Evolutionary conservation across 2,888 invertebrate genomes (phyloP).

Genomic region (Torymus aiolomorphi): DNA sequence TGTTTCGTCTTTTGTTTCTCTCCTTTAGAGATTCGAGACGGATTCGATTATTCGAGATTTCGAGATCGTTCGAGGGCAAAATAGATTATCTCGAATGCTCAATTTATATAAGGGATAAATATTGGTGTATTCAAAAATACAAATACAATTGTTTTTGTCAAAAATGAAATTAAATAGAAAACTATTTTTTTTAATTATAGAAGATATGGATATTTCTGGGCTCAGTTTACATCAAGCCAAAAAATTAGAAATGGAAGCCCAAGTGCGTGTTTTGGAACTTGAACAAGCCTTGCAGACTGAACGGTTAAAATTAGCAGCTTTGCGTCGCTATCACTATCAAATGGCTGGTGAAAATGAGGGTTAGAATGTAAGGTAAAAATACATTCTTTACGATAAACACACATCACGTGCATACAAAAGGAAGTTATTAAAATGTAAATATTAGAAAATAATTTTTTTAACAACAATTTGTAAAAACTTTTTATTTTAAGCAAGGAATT

Average conservation of each 20-base stretch:
- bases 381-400: slow-evolving; percentile 1
- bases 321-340: slow-evolving; percentile 95
- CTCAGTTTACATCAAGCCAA: slow-evolving; percentile 96
- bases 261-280: slow-evolving; percentile 94
- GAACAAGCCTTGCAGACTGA: slow-evolving; percentile 94
- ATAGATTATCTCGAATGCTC: too few relatives aligned
- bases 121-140: too few relatives aligned
- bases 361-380: slow-evolving; percentile 34
- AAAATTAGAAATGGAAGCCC: slow-evolving; percentile 97
- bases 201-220: slow-evolving; percentile 92
- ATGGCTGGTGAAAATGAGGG: slow-evolving; percentile 80
- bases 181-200: slow-evolving; percentile 75
- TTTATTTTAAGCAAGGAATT: slow-evolving; percentile 2
- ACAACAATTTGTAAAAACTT: slow-evolving; percentile 26
- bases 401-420: slow-evolving; percentile 6
- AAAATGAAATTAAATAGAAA: too few relatives aligned
- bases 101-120: too few relatives aligned
- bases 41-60: too few relatives aligned
- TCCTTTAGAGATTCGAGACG: too few relatives aligned
- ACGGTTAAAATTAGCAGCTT: slow-evolving; percentile 87
- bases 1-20: too few relatives aligned
- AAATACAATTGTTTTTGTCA: too few relatives aligned
- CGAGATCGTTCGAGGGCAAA: too few relatives aligned
- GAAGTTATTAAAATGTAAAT: slow-evolving; percentile 50
- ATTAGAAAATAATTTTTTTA: slow-evolving; percentile 39